Percentiles rank a stretch among this genome's conserved stretches.
phyloP scores from a whole-genome alignment of 2,797 vertebrate genomes.

The Pogoniulus pusillus region DNA sequence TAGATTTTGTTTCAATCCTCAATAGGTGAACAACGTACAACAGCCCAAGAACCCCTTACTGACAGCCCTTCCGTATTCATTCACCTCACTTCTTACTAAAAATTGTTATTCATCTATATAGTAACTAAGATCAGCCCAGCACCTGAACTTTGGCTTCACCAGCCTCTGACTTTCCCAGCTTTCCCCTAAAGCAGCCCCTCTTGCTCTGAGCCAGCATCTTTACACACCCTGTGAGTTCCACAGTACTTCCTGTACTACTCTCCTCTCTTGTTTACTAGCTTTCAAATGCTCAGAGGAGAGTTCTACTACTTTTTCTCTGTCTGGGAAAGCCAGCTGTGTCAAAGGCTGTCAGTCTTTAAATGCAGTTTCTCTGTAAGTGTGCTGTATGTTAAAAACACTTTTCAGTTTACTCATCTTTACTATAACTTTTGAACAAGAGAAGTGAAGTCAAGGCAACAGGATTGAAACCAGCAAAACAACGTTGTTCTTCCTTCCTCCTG shows the following conservation, averaged over 20 bases:
- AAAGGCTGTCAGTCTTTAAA: not conserved
- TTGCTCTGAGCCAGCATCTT: not conserved
- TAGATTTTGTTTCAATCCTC: not conserved
- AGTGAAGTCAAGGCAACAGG: not conserved
- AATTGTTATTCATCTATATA: not conserved
- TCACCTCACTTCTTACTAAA: not conserved
- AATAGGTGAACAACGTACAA: not conserved
- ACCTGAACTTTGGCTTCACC: not conserved
- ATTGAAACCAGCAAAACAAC: not conserved
- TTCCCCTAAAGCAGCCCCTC: not conserved
- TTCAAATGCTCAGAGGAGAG: not conserved
- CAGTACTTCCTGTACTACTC: not conserved
- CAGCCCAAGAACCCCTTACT: not conserved
- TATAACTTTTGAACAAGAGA: not conserved
- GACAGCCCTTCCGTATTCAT: not conserved
- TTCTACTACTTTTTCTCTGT: not conserved
- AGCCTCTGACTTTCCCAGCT: not conserved
- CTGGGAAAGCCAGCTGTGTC: not conserved
- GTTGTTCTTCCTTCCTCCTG: not conserved
- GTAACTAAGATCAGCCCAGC: not conserved
- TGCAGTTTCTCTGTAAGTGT: not conserved
- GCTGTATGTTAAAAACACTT: not conserved
- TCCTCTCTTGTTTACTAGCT: not conserved
- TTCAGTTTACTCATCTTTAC: not conserved
- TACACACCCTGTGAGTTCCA: not conserved